A percentile compares a stretch with the other conserved stretches of the same genome.
Evolutionary conservation across 2,797 vertebrate genomes (phyloP).

Genomic region (Brotula barbata): DNA sequence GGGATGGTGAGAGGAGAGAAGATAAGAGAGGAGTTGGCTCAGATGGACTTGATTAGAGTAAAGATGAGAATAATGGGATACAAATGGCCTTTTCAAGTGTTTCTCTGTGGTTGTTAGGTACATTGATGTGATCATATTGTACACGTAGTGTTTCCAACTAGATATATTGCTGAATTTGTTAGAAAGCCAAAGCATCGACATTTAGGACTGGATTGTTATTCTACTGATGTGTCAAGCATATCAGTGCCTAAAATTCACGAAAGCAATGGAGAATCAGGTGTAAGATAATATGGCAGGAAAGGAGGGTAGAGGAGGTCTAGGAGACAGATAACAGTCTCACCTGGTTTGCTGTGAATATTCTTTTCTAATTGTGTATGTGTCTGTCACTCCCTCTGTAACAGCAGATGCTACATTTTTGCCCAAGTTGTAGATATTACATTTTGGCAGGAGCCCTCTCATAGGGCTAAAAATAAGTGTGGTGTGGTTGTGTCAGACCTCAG

Average conservation of each 20-base stretch:
- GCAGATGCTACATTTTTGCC: neutral
- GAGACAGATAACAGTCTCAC: too few species aligned
- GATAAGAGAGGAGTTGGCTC: conserved; percentile 9
- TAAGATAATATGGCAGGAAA: too few species aligned
- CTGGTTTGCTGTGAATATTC: too few species aligned
- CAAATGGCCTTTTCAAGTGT: conserved; percentile 6
- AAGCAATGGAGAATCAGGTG: neutral
- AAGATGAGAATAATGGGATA: conserved; percentile 12
- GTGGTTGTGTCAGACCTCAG: neutral
- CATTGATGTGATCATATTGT: neutral
- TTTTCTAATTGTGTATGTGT: too few species aligned
- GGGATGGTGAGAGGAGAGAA: conserved; percentile 26
- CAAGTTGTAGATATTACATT: neutral
- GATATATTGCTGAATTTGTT: neutral
- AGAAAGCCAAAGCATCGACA: too few species aligned
- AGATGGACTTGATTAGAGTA: neutral
- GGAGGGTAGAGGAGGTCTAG: neutral
- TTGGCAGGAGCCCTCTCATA: neutral
- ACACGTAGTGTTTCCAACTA: neutral
- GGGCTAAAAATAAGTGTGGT: neutral
- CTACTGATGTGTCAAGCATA: neutral
- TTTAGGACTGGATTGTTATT: neutral
- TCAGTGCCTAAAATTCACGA: neutral
- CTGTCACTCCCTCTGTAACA: neutral
- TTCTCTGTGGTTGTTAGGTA: neutral